phyloP scores from a whole-genome alignment of 1,140 invertebrate species.

The Parasteatoda tepidariorum region DNA sequence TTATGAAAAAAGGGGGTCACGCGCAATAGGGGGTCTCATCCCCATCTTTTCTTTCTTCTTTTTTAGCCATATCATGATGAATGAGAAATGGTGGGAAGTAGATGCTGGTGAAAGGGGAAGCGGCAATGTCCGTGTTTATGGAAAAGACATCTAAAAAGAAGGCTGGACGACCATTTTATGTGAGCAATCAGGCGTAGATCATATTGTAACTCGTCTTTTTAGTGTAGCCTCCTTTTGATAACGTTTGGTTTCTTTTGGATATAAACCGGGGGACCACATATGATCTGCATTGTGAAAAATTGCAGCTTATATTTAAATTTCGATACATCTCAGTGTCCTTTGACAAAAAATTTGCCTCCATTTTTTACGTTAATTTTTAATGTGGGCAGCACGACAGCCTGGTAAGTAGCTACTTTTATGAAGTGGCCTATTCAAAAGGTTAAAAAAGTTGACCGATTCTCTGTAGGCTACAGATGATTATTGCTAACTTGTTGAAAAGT shows the following conservation, averaged over 20 bases:
- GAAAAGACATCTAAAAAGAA: slow-evolving; percentile 50
- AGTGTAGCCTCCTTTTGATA: slow-evolving; percentile 18
- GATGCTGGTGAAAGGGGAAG: slow-evolving; percentile 43
- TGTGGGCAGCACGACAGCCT: too few species aligned
- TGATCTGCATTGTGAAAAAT: not conserved
- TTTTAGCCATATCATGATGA: slow-evolving; percentile 28
- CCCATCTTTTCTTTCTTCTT: not conserved
- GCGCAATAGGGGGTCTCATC: not conserved
- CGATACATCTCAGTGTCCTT: too few species aligned
- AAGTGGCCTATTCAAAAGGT: too few species aligned
- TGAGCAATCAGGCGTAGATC: slow-evolving; percentile 44
- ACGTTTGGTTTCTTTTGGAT: not conserved
- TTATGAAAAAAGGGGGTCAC: slow-evolving; percentile 10
- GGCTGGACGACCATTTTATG: slow-evolving; percentile 50
- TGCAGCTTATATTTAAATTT: not conserved
- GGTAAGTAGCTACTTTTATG: too few species aligned
- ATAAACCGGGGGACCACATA: not conserved
- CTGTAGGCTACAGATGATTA: too few species aligned
- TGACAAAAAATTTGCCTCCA: too few species aligned
- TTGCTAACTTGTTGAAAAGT: too few species aligned
- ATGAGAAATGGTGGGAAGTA: slow-evolving; percentile 46
- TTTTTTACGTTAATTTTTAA: too few species aligned
- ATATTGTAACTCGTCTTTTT: slow-evolving; percentile 47
- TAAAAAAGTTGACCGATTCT: too few species aligned
- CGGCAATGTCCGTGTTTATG: slow-evolving; percentile 46